Base-by-base conservation (phyloP, 2,888 invertebrate species). In the Drosophila nigricruria region DNA sequence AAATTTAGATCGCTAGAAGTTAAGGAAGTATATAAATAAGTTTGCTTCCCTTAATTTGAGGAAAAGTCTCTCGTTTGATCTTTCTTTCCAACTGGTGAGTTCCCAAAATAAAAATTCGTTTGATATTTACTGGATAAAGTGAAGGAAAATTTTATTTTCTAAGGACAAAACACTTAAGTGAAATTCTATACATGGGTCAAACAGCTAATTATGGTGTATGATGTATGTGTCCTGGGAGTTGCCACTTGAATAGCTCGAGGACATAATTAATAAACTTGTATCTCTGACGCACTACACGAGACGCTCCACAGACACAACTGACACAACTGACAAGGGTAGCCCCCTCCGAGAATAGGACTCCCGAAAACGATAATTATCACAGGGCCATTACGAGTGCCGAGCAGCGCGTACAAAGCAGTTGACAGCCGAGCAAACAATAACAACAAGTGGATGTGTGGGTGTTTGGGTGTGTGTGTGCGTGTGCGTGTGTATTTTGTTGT, bases 331-430 rank as follows among this genome's bases (percentile, higher is more conserved):
- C 36, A 12, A 20, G 52, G 53, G 53, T 36, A 23, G 53, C 10
- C 27, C 36, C 53, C 53, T 38, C n/a, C 25, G 25, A 38, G 36
- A 43, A 61, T 43, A n/a, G 56, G 45, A 57, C n/a, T 47, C 27
- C 49, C 63, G 61, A 64, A 77, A 72, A 71, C 69, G 75, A 84
- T 83, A 84, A 83, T 84, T 89, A 84, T 89, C 79, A 75, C 81
- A 88, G 79, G 49, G 54, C 64, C 82, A 80, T 74, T 80, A 64
- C 64, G 69, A 68, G 69, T 56, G 70, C 88, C 60, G 62, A 66
- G 74, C 84, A 79, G 77, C 88, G 89, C 89, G 84, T 83, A 72
- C 83, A 57, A 47, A 81, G 65, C 65, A 74, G 70, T 82, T 77
- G 82, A 88, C 80, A 80, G 72, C 60, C 68, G 38, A 69, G 64